phyloP scores from a whole-genome alignment of 2,113 vertebrate genomes.

The Meriones unguiculatus region DNA sequence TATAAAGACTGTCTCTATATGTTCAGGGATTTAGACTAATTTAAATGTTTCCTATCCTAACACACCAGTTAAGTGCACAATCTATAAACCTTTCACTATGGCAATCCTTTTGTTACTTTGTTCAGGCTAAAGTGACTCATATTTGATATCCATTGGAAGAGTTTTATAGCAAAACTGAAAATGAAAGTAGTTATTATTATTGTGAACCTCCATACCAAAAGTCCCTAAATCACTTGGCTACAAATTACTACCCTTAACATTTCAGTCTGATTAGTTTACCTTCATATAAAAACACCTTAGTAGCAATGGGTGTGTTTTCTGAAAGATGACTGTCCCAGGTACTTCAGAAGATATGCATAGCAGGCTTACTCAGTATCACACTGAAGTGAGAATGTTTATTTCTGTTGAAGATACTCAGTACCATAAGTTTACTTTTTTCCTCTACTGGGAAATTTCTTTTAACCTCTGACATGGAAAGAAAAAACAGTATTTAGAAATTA shows the following conservation, averaged over 20 bases:
- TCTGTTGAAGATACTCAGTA: conserved; percentile 31
- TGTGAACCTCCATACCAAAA: not conserved
- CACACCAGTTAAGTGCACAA: not conserved
- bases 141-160: not conserved
- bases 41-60: conserved; percentile 45
- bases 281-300: not conserved
- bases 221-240: conserved; percentile 56
- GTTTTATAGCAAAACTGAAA: conserved; percentile 64
- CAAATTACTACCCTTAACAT: conserved; percentile 55
- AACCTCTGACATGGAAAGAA: conserved; percentile 34
- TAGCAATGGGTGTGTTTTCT: not conserved
- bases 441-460: conserved; percentile 50
- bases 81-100: conserved; percentile 51
- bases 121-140: conserved; percentile 39
- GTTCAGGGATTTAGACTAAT: conserved; percentile 17
- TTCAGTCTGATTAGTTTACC: conserved; percentile 1
- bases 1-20: not conserved
- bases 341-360: not conserved
- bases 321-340: not conserved
- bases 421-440: conserved; percentile 37
- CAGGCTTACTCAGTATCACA: not conserved
- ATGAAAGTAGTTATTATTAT: conserved; percentile 27
- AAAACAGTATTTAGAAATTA: not conserved
- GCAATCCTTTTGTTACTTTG: not conserved
- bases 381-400: conserved; percentile 36